Evolutionary conservation across 1,140 invertebrate species (phyloP), one percentile per base, ranked within the genome.

Genomic region (Formica selysi): DNA sequence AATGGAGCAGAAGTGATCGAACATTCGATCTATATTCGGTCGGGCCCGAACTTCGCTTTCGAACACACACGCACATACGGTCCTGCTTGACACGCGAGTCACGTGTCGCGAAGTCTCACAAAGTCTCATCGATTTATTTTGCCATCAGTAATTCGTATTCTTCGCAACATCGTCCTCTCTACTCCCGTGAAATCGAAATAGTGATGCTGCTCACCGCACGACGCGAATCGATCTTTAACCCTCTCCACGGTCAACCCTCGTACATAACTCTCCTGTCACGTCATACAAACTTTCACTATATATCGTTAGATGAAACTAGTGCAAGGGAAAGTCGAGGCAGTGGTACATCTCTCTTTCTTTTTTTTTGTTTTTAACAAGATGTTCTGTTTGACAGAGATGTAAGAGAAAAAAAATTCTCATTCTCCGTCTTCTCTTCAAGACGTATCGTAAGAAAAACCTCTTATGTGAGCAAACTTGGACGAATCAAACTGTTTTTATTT

Each of bases 1-100:
- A 65, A 78, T 64, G 81, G 81, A 64, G 59, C 73, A 76, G 81
- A 83, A 83, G 36, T 73, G 79, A 85, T 76, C 73, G 81, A 85
- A 38, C 62, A 65, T 65, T 80, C 48, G 51, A 86, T 86, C 64
- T 68, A 68, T 79, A 80, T 79, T 78, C 62, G 36, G 73, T 32
- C 36, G 73, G 13, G 61, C 10, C 7, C 38, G 22, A 79, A 86
- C 74, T 86, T 86, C 61, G 64, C 73, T 79, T 59, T 79, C 74
- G 67, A 73, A 54, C 74, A 68, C 41, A 29, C 22, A 38, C 41
- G 2, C 41, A 11, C 41, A 44, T 29, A 44, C 36, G 38, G 6
- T 44, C 22, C 4, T 57, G 38, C n/a, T 86, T 73, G 29, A 80
- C 67, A 86, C 57, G 38, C 76, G 54, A 70, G 41, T 86, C 85